Percentiles rank a stretch among this genome's conserved stretches.
Evolutionary conservation across 1,140 invertebrate species (phyloP).

Genomic region (Meloidogyne hapla): DNA sequence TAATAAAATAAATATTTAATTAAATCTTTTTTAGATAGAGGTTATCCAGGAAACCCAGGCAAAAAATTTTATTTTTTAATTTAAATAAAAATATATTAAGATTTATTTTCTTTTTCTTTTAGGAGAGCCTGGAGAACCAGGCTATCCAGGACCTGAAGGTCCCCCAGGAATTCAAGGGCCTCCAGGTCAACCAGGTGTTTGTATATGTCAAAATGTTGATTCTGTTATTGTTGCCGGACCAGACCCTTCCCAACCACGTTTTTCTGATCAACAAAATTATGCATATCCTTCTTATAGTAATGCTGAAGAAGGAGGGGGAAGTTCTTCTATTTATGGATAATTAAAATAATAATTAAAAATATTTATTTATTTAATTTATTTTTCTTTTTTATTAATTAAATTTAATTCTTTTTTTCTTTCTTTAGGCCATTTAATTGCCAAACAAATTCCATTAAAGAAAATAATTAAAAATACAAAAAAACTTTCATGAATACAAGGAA

Average conservation of each 20-base stretch:
- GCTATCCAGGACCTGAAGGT: slow-evolving; percentile 63
- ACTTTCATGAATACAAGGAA: slow-evolving; percentile 43
- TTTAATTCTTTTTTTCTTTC: neutral
- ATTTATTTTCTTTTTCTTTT: neutral
- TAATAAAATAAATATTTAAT: neutral
- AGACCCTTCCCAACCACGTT: slow-evolving; percentile 51
- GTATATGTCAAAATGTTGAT: slow-evolving; percentile 55
- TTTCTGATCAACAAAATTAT: slow-evolving; percentile 42
- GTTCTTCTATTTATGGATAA: slow-evolving; percentile 8
- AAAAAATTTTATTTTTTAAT: neutral
- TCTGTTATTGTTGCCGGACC: slow-evolving; percentile 59
- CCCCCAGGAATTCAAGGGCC: slow-evolving; percentile 55
- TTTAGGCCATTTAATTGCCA: slow-evolving; percentile 31
- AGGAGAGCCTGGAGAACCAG: slow-evolving; percentile 51
- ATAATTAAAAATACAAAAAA: slow-evolving; percentile 47
- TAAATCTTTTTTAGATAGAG: slow-evolving; percentile 6
- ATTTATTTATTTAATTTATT: neutral
- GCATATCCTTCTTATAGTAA: slow-evolving; percentile 37
- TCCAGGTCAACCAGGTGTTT: slow-evolving; percentile 37
- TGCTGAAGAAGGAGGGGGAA: neutral
- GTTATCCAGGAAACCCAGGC: slow-evolving; percentile 28
- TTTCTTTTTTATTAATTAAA: neutral
- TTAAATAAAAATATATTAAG: neutral
- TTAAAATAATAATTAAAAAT: slow-evolving; percentile 12
- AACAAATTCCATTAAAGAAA: slow-evolving; percentile 45